These are phyloP conservation scores for Pinna nobilis DNA, from an alignment of 1,140 invertebrate genomes.

Conservation along the genomic window DNA sequence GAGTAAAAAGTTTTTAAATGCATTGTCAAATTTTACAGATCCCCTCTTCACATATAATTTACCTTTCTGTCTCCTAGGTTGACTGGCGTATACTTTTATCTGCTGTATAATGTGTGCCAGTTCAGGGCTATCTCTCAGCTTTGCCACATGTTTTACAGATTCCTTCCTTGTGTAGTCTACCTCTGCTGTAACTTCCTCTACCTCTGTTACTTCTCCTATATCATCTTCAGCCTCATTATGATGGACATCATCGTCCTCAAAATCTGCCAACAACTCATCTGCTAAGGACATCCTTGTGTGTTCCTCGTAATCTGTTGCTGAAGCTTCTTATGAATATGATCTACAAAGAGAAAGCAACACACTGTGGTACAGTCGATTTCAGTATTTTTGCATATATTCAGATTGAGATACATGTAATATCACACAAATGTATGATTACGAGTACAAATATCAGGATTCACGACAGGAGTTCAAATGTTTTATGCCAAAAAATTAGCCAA, in stretches of 20 bases:
- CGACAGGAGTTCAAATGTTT: too few species aligned
- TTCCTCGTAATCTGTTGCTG: not conserved
- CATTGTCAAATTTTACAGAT: not conserved
- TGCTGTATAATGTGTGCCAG: conserved; percentile 84
- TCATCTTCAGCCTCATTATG: conserved; percentile 79
- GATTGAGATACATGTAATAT: too few species aligned
- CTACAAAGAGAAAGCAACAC: not conserved
- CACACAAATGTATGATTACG: too few species aligned
- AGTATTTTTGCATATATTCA: too few species aligned
- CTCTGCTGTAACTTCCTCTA: conserved; percentile 72
- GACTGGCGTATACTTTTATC: conserved; percentile 84
- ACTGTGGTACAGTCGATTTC: too few species aligned
- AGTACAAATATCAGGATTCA: too few species aligned
- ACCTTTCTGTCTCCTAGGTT: conserved; percentile 76
- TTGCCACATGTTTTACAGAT: conserved; percentile 90
- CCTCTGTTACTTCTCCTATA: conserved; percentile 64
- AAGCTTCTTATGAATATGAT: not conserved
- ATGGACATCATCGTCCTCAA: conserved; percentile 85
- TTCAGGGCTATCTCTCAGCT: conserved; percentile 81
- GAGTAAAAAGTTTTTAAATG: not conserved
- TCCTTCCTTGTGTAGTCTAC: conserved; percentile 77
- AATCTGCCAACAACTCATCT: conserved; percentile 94
- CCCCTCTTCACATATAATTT: conserved; percentile 1
- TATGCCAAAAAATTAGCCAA: too few species aligned
- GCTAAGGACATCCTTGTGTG: conserved; percentile 89